Base-by-base conservation (phyloP, 2,113 vertebrate genomes). In the Macrotis lagotis region DNA sequence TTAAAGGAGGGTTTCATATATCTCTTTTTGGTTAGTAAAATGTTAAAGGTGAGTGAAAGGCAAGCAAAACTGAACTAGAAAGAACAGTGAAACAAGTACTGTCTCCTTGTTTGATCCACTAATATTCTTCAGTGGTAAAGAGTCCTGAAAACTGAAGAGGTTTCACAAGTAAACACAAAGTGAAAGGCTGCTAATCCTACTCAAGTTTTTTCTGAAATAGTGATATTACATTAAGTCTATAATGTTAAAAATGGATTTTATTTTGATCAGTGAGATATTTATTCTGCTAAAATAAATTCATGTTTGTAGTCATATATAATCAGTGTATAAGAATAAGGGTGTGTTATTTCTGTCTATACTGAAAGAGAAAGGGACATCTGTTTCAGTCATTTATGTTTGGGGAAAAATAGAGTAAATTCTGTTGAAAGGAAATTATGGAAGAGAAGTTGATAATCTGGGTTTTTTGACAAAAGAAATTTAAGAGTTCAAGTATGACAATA, bases 341-440 rank as follows among this genome's bases (percentile, higher is more conserved):
- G 74, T 49, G 51, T 94, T 94, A 48, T 93, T 91, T 93, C 28
- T 98, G 91, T 97, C 94, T 98, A 95, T 48, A 91, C 92, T 88
- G 89, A 96, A 96, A 96, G 91, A 96, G 95, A 97, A 97, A 96
- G 95, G 94, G 96, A 95, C 96, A 98, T 97, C 96, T 98, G 96
- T 97, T 98, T 97, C 94, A 97, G 93, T 88, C 92, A 96, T 97
- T 97, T 90, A 47, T 49, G 83, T 96, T 91, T 92, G n/a, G 10
- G 53, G 94, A 48, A 50, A 95, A 88, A 96, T 90, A 96, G 59
- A 96, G 95, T 95, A 97, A 11, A 24, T 97, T 95, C 59, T 96
- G 97, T 93, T 97, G 96, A 98, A 98, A 98, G 94, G 90, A 97
- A 98, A 97, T 95, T 51, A 92, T 51, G 25, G 91, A 74, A 91